Conservation (phyloP, 2,888 invertebrate species). For the Archips crataeganus region DNA sequence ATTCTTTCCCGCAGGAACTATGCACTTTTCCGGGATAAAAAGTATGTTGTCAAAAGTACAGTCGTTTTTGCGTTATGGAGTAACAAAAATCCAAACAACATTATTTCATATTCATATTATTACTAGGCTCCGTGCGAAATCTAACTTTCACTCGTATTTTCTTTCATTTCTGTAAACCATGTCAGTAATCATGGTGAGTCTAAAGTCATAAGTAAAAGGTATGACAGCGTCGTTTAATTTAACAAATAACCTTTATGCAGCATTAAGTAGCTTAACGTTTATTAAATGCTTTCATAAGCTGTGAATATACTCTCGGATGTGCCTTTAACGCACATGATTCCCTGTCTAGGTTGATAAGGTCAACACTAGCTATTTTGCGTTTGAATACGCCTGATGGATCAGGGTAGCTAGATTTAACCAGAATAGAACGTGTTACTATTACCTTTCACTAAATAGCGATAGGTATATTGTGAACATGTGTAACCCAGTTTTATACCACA, state of each 20-base stretch:
- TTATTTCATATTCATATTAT: too few relatives aligned
- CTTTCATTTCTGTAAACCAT: too few relatives aligned
- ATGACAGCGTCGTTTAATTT: conserved; percentile 3
- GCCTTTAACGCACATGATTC: conserved; percentile 7
- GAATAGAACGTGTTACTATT: neutral
- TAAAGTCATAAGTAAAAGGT: neutral
- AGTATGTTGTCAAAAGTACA: too few relatives aligned
- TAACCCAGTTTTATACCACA: neutral
- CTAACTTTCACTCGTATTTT: too few relatives aligned
- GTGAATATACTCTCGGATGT: conserved; percentile 1
- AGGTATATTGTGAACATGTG: neutral
- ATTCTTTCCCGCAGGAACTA: too few relatives aligned
- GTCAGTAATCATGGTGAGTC: neutral
- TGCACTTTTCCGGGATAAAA: neutral
- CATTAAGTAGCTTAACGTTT: neutral
- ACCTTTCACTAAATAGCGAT: neutral
- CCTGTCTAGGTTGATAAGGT: conserved; percentile 28
- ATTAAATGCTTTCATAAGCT: conserved; percentile 19
- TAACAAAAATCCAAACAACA: too few relatives aligned
- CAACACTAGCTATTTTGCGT: conserved; percentile 15
- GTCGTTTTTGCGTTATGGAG: too few relatives aligned
- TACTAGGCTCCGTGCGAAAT: too few relatives aligned
- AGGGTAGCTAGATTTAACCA: neutral
- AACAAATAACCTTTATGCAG: conserved; percentile 11
- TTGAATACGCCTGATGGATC: neutral